Evolutionary conservation across 2,113 vertebrate genomes (phyloP).

Genomic region (Taurulus bubalis): DNA sequence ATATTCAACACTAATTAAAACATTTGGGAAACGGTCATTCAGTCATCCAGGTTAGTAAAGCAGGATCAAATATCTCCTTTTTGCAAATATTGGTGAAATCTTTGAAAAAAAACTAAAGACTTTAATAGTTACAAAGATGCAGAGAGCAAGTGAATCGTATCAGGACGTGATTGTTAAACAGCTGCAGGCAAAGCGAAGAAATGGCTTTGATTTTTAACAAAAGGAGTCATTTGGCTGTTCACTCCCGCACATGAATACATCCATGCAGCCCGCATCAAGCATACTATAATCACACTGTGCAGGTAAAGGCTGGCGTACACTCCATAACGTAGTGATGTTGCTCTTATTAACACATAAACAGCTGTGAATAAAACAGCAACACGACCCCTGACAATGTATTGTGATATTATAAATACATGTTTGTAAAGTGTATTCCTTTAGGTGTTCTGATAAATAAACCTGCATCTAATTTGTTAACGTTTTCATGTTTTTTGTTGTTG

Average conservation of each 20-base stretch:
- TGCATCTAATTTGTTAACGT: background rate
- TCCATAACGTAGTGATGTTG: background rate
- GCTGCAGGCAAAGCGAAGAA: background rate
- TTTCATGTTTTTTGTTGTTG: background rate
- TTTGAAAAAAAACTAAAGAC: background rate
- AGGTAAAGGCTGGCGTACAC: background rate
- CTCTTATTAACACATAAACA: background rate
- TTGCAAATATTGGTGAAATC: background rate
- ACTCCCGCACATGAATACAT: background rate
- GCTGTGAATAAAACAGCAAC: background rate
- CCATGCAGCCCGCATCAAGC: background rate
- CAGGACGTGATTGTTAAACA: background rate
- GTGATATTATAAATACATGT: background rate
- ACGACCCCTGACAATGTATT: background rate
- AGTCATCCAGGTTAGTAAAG: constrained; percentile 3
- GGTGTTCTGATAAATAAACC: background rate
- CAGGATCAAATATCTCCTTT: background rate
- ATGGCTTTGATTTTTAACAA: background rate
- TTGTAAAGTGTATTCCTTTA: background rate
- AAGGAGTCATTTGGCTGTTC: background rate
- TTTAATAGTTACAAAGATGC: background rate
- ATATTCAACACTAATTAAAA: constrained; percentile 58
- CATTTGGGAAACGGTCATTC: constrained; percentile 46
- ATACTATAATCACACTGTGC: background rate
- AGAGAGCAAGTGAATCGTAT: background rate